Evolutionary conservation across 2,888 invertebrate genomes (phyloP), one percentile per base, ranked within the genome.

Genomic region (Cartodere bifasciata): DNA sequence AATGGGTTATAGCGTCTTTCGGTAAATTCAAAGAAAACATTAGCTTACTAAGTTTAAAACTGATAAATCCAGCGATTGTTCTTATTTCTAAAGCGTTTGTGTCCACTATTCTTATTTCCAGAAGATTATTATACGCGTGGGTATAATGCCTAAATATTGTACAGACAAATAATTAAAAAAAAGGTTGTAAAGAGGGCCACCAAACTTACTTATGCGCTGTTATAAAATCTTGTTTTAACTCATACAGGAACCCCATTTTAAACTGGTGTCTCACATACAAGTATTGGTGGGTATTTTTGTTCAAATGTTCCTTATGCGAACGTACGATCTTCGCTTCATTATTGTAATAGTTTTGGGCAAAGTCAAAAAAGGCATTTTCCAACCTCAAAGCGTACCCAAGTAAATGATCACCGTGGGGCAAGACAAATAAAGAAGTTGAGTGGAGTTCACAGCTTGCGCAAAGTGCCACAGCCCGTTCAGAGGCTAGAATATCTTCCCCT

Each of bases 261-360:
- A 94, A 95, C 53, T 94, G 88, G 63, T 97, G 95, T 16, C 98
- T 66, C 14, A 97, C 90, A 65, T 85, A 86, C 30, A 98, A 68
- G 47, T 85, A 81, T 56, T 86, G 87, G 61, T 95, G 94, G 12
- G 82, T 80, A 7, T 81, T 83, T 62, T 87, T 87, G 46, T 90
- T 90, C 17, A 94, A 69, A 50, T 87, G 83, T 52, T 94, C 92
- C 44, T 82, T 72, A 56, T 94, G 94, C 24, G 78, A 74, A 53
- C 91, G 88, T 21, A 91, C 75, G 40, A 76, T 75, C 48, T 86
- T 80, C 13, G 84, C 77, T 64, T 90, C 86, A 41, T 81, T 78
- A 42, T 87, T 83, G 56, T 97, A 98, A 60, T 91, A 95, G 41
- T 74, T 79, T 55, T 88, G 88, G 1, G 91, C 82, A 48, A 94